Conservation (phyloP, 2,113 vertebrate species). For the Acrocephalus arundinaceus region DNA sequence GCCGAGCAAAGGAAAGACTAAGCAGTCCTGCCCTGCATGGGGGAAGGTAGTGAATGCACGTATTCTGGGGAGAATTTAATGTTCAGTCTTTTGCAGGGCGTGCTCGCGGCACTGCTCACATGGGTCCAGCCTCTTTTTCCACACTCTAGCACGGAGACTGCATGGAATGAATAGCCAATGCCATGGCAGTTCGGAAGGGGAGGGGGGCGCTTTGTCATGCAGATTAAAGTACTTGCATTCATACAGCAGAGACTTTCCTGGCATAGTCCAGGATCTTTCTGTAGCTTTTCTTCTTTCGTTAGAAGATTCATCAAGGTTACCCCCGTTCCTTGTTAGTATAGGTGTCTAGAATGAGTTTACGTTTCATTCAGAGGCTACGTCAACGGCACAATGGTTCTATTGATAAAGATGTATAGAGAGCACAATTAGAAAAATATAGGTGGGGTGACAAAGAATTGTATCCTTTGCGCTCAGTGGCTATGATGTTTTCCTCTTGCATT, state of each 20-base stretch:
- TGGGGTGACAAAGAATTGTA: neutral
- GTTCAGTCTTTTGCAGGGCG: neutral
- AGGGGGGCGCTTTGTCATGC: conserved; percentile 13
- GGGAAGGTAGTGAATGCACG: neutral
- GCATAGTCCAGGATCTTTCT: neutral
- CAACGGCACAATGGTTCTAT: neutral
- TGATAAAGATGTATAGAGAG: neutral
- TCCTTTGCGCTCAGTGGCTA: neutral
- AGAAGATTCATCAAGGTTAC: neutral
- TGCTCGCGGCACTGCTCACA: fast-evolving
- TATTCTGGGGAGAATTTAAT: neutral
- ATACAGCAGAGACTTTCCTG: neutral
- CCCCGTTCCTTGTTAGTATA: neutral
- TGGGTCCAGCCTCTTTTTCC: neutral
- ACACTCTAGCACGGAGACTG: neutral
- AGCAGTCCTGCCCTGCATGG: neutral
- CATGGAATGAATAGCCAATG: neutral
- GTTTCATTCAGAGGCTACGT: neutral
- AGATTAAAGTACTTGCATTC: neutral
- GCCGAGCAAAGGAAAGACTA: neutral
- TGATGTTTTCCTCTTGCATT: neutral
- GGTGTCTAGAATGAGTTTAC: neutral
- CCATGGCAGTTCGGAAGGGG: neutral
- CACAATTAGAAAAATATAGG: neutral
- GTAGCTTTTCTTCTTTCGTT: neutral